Evolutionary conservation across 92 coral and sea anemone species (phyloP), one percentile per base, ranked within the genome.

Genomic region (Pocillopora grandis): DNA sequence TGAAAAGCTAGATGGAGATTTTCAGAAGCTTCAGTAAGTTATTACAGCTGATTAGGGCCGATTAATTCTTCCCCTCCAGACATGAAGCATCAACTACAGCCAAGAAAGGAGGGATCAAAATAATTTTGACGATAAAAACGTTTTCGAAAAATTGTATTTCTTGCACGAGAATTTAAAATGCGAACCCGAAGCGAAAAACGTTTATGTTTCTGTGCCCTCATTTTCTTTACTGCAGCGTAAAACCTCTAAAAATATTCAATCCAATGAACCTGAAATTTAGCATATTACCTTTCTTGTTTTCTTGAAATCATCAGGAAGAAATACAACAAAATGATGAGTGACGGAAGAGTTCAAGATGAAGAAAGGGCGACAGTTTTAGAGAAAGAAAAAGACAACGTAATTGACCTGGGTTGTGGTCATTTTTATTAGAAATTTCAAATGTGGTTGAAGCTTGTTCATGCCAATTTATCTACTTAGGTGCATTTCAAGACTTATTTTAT

Each of bases 331-430:
- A 55, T 91, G 83, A 85, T 81, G 52, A 64, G 82, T 12, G 83
- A 88, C 36, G 63, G 85, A 17, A 90, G 65, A 37, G 80, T 85
- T 21, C 94, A 88, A 63, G 87, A 82, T 23, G 76, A 91, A 78
- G 85, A 77, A 76, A 58, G 88, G 19, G 59, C 84, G 58, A 33
- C 71, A 11, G 65, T 71, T 18, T 76, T 91, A 37, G 90, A 91
- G 81, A 64, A 88, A 66, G 92, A 88, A 75, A 90, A 88, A 59
- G 58, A 21, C 73, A 78, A 81, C 66, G 94, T 91, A 73, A 23
- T 76, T 18, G 0, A 67, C 37, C 15, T 67, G 0, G 0, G 36
- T 31, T 21, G 17, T 3, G 13, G 20, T 77, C 4, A 14, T 14
- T 5, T 76, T 58, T 76, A 2, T n/a, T 21, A n/a, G 11, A 13